These are phyloP conservation scores for Falco rusticolus DNA, from an alignment of 2,797 vertebrate species.

Conservation along the genomic window DNA sequence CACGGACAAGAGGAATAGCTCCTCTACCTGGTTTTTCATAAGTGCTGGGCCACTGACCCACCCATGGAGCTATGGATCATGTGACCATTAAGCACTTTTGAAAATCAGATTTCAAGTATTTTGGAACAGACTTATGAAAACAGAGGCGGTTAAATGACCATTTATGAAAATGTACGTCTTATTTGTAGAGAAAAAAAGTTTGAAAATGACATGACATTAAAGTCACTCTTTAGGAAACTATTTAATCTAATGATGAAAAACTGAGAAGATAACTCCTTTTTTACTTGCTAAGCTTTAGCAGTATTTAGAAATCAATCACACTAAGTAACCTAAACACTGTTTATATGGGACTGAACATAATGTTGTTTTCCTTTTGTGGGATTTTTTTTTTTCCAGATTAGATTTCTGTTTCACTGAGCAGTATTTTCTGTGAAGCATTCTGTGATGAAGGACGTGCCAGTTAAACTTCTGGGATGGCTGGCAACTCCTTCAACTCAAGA, in stretches of 20 bases:
- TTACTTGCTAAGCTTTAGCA: not conserved
- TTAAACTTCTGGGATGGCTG: not conserved
- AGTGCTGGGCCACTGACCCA: not conserved
- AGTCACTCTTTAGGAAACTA: not conserved
- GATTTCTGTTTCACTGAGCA: not conserved
- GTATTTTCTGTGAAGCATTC: not conserved
- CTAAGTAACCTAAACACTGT: not conserved
- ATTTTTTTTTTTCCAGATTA: not conserved
- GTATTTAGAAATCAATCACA: not conserved
- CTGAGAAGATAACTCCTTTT: not conserved
- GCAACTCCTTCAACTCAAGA: not conserved
- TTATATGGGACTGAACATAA: not conserved
- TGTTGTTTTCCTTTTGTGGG: not conserved
- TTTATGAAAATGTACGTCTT: not conserved
- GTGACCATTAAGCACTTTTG: not conserved
- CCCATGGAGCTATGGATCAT: not conserved
- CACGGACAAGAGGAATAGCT: not conserved
- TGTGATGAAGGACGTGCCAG: not conserved
- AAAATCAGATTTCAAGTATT: not conserved
- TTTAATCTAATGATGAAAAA: not conserved
- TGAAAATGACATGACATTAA: not conserved
- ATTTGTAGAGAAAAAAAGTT: not conserved
- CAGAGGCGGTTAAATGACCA: not conserved
- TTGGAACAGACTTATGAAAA: not conserved
- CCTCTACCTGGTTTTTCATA: accelerated